Base-by-base conservation (phyloP, 1,140 invertebrate genomes). In the Heterodera carotae region DNA sequence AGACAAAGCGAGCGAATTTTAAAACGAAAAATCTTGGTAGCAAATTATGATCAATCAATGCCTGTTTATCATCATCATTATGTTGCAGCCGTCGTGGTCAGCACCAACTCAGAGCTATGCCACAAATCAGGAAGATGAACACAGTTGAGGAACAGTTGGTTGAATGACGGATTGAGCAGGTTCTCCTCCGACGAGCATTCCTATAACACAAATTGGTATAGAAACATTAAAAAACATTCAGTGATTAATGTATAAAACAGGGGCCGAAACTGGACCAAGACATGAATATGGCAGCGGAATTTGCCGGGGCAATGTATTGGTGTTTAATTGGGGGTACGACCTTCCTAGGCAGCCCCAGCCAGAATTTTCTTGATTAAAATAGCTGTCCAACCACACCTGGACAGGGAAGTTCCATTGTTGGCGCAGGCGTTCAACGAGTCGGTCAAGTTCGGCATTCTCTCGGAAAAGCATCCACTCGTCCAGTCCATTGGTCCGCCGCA, bases 381-480 rank as follows among this genome's bases (percentile, higher is more conserved):
- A n/a, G n/a, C 39, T 12, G 15, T 39, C n/a, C 39, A 39, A 8
- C 39, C 39, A 39, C 18, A 53, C 75, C 34, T 59, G 60, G 15
- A 79, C 39, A 69, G 53, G 48, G 10, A 78, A 12, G 33, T 78
- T 39, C 77, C 77, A 78, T 29, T 80, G 67, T 22, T 68, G 22
- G n/a, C 60, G 39, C 18, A 79, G 56, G 18, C 34, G 56, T 18
- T 31, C 27, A 33, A 78, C 64, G 22, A 78, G 33, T 12, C 77
- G 48, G 5, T 69, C 70, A 18, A 82, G 75, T 79, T 81, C 80
- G 2, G 48, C 59, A 36, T 48, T 31, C 43, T 76, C 69, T 29
- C 81, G 66, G 27, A 82, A 72, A 8, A 80, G 77, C 43, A 82
- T n/a, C 56, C 67, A 79, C 48, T 80, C 80, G 56, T 67, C 29